Conservation (phyloP, 2,797 vertebrate species). For the Cottoperca gobio region DNA sequence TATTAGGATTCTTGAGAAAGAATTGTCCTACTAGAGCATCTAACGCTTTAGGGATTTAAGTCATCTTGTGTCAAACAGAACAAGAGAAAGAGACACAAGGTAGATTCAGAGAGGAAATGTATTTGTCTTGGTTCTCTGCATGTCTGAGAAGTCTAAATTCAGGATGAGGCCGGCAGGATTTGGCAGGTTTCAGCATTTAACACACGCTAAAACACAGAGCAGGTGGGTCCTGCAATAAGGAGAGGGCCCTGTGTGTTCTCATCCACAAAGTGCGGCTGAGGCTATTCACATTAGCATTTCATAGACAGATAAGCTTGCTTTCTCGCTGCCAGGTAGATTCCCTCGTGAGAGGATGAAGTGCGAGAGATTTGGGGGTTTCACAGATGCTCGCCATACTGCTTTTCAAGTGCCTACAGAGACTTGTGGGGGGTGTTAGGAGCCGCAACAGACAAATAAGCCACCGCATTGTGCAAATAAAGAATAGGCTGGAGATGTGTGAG, state of each 20-base stretch:
- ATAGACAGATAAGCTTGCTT: slow-evolving; percentile 69
- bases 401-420: slow-evolving; percentile 62
- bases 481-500: slow-evolving; percentile 16
- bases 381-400: slow-evolving; percentile 60
- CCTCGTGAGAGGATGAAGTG: slow-evolving; percentile 68
- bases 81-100: slow-evolving; percentile 5
- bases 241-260: slow-evolving; percentile 53
- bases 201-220: slow-evolving; percentile 69
- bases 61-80: slow-evolving; percentile 32
- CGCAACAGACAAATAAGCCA: slow-evolving; percentile 53
- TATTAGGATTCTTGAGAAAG: background rate
- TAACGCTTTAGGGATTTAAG: slow-evolving; percentile 7
- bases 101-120: slow-evolving; percentile 40
- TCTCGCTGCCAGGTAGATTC: slow-evolving; percentile 72
- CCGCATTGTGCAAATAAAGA: slow-evolving; percentile 52
- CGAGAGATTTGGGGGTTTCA: slow-evolving; percentile 55
- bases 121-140: slow-evolving; percentile 48
- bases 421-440: slow-evolving; percentile 10
- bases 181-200: slow-evolving; percentile 59
- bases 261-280: slow-evolving; percentile 51
- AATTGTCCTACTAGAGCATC: too few species aligned
- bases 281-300: slow-evolving; percentile 75
- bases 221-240: slow-evolving; percentile 64
- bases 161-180: slow-evolving; percentile 44
- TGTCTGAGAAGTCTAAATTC: slow-evolving; percentile 60